These are phyloP conservation scores for Tineola bisselliella DNA, from an alignment of 2,888 invertebrate species.

Conservation along the genomic window DNA sequence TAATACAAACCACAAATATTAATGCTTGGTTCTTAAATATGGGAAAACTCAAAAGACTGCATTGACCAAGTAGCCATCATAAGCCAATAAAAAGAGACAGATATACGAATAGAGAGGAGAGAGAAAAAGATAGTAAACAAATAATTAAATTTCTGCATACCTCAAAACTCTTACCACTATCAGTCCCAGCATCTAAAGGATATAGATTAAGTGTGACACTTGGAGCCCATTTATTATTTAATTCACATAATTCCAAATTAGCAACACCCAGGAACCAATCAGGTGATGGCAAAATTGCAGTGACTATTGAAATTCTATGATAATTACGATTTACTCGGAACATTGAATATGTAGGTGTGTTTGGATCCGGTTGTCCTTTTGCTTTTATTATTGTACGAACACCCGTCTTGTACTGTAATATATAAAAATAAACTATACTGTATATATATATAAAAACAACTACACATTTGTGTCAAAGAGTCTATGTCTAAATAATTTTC, in stretches of 20 bases:
- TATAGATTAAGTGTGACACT: slow-evolving; percentile 83
- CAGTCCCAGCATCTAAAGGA: slow-evolving; percentile 96
- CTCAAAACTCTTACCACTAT: slow-evolving; percentile 89
- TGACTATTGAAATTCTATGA: slow-evolving; percentile 47
- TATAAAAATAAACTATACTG: no score
- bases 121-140: no score
- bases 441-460: no score
- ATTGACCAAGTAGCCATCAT: no score
- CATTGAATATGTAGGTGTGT: slow-evolving; percentile 36
- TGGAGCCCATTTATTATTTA: slow-evolving; percentile 77
- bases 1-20: no score
- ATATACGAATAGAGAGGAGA: no score
- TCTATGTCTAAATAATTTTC: no score
- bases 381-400: slow-evolving; percentile 56
- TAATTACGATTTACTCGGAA: slow-evolving; percentile 43
- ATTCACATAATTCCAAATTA: slow-evolving; percentile 85
- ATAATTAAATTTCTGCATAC: slow-evolving; percentile 43
- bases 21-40: no score
- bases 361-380: slow-evolving; percentile 33
- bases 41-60: no score
- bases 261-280: slow-evolving; percentile 98
- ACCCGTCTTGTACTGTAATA: slow-evolving; percentile 17
- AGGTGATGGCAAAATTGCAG: slow-evolving; percentile 71
- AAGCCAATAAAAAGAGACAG: no score
- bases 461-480: no score